Evolutionary conservation across 2,113 vertebrate genomes (phyloP).

Genomic region (Leucopternis melanops): DNA sequence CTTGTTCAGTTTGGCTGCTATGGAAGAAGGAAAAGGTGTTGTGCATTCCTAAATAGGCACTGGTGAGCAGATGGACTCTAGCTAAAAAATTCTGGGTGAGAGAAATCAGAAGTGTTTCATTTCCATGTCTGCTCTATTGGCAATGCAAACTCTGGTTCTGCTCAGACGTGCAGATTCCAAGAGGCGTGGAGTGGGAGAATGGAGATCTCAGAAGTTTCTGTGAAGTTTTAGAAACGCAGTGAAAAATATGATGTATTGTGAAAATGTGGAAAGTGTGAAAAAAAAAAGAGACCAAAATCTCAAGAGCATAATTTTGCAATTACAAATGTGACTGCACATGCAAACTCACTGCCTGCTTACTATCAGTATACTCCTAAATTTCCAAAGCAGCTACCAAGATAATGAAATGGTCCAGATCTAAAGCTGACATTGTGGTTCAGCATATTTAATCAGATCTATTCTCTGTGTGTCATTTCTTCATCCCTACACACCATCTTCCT

Average conservation of each 20-base stretch:
- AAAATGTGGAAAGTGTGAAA: background rate
- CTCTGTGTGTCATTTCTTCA: background rate
- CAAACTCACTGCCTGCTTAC: background rate
- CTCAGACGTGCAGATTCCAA: constrained; percentile 1
- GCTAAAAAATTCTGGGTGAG: constrained; percentile 54
- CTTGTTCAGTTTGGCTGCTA: constrained; percentile 53
- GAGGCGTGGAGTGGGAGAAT: background rate
- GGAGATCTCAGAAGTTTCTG: constrained; percentile 13
- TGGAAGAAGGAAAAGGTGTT: constrained; percentile 55
- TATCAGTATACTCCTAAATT: background rate
- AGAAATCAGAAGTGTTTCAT: constrained; percentile 59
- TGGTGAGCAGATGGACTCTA: constrained; percentile 61
- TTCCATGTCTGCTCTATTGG: constrained; percentile 47
- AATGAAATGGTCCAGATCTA: background rate
- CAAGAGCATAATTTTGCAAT: background rate
- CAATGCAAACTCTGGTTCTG: constrained; percentile 36
- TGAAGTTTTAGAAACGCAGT: background rate
- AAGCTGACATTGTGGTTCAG: background rate
- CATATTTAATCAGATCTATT: background rate
- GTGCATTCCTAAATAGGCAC: constrained; percentile 56
- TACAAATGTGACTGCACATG: background rate
- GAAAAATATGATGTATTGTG: background rate
- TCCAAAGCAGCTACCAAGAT: background rate
- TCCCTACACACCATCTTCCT: background rate
- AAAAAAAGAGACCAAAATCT: background rate